phyloP scores from a whole-genome alignment of 2,113 vertebrate species.

The Canis aureus region DNA sequence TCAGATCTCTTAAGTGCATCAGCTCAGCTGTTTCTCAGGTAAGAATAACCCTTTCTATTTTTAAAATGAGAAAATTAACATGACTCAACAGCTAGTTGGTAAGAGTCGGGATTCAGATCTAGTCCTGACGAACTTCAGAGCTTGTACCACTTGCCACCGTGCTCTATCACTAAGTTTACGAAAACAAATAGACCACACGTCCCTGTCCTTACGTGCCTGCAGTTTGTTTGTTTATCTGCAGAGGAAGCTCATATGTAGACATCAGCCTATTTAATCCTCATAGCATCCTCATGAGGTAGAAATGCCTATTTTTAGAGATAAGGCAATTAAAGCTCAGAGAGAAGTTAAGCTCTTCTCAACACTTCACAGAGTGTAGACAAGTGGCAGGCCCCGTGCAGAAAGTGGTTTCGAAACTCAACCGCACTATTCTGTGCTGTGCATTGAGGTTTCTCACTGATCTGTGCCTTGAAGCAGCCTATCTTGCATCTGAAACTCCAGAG shows the following conservation, averaged over 20 bases:
- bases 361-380: neutral
- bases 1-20: neutral
- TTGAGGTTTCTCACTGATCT: neutral
- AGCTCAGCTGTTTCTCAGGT: neutral
- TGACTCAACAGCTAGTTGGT: neutral
- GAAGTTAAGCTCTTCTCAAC: conserved; percentile 38
- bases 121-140: neutral
- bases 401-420: neutral
- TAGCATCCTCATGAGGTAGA: neutral
- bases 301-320: conserved; percentile 55
- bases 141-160: neutral
- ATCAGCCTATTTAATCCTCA: conserved; percentile 49
- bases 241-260: neutral
- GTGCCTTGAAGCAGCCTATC: neutral
- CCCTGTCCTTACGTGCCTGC: neutral
- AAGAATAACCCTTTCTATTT: neutral
- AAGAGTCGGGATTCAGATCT: neutral
- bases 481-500: neutral
- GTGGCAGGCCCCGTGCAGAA: neutral
- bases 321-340: conserved; percentile 22
- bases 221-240: neutral
- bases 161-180: neutral
- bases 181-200: neutral
- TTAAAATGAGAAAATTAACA: neutral
- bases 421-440: neutral